These are phyloP conservation scores for Brachionus plicatilis DNA, from an alignment of 1,140 invertebrate species.

Conservation along the genomic window DNA sequence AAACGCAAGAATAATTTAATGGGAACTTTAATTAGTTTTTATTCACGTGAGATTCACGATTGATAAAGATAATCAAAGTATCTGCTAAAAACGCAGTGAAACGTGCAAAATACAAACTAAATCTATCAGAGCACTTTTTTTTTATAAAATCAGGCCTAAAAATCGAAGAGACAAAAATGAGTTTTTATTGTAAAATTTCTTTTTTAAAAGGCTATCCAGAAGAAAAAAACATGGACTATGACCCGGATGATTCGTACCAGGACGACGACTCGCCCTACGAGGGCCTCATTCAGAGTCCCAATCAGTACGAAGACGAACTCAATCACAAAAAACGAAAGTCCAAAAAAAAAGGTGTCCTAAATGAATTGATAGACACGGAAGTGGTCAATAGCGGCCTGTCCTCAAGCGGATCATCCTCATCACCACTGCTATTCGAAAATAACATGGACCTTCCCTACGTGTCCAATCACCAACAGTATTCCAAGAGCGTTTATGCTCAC, in stretches of 20 bases:
- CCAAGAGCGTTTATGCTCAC: not conserved
- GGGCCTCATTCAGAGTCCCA: not conserved
- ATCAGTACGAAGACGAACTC: not conserved
- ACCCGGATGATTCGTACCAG: conserved; percentile 36
- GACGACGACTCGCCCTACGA: conserved; percentile 38
- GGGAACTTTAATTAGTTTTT: not conserved
- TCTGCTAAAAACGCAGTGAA: not conserved
- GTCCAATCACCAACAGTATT: conserved; percentile 19
- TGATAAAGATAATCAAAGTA: not conserved
- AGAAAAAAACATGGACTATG: conserved; percentile 37
- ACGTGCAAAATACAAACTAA: not conserved
- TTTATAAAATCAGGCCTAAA: not conserved
- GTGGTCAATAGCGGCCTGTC: not conserved
- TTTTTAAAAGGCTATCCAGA: conserved; percentile 27
- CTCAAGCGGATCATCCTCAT: conserved; percentile 23
- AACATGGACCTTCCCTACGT: conserved; percentile 21
- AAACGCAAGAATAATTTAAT: not conserved
- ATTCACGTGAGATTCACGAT: not conserved
- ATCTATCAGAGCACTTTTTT: not conserved
- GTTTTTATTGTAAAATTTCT: not conserved
- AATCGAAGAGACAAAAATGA: not conserved
- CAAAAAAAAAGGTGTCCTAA: not conserved
- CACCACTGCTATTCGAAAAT: conserved; percentile 8
- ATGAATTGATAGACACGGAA: not conserved
- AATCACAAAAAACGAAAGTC: not conserved